phyloP scores from a whole-genome alignment of 2,113 vertebrate species.

The Marcusenius ussheri region DNA sequence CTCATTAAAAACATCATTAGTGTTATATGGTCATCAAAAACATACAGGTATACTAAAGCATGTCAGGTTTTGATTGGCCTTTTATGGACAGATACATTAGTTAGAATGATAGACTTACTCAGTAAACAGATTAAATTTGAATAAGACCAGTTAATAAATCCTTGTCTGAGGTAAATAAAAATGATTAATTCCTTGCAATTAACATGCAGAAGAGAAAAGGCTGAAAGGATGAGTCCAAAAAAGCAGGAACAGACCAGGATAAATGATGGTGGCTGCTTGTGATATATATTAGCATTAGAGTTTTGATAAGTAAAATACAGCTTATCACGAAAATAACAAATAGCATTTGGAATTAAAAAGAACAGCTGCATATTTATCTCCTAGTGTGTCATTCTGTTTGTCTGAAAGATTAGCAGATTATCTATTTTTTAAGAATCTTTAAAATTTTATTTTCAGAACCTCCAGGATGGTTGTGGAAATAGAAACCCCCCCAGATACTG shows the following conservation, averaged over 20 bases:
- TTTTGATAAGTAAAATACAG: background rate
- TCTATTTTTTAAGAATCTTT: background rate
- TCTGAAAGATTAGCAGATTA: background rate
- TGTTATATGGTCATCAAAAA: background rate
- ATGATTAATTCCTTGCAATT: background rate
- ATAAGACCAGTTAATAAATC: background rate
- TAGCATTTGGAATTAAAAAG: background rate
- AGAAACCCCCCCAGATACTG: background rate
- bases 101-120: background rate
- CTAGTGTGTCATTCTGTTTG: background rate
- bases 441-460: background rate
- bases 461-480: background rate
- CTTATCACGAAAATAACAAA: background rate
- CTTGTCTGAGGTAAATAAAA: background rate
- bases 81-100: background rate
- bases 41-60: background rate
- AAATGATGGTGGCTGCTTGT: background rate
- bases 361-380: background rate
- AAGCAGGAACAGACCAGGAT: background rate
- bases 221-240: background rate
- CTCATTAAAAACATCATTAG: background rate
- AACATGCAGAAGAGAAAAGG: background rate
- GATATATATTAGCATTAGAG: background rate
- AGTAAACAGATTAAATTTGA: background rate
- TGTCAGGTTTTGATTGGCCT: background rate